Evolutionary conservation across 1,140 invertebrate species (phyloP).

Genomic region (Gryon sp.): DNA sequence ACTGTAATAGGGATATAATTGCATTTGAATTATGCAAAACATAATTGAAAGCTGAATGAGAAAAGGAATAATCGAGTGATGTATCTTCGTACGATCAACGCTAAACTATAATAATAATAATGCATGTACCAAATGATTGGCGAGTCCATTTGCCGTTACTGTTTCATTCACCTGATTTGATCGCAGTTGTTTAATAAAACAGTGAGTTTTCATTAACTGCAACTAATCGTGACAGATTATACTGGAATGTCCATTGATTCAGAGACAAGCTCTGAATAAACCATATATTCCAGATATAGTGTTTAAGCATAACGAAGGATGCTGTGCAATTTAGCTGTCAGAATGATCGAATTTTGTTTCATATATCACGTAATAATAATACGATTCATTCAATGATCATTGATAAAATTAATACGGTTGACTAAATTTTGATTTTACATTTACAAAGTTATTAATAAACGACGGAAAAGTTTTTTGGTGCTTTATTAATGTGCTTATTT

Average conservation of each 20-base stretch:
- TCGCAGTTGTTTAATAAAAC: slow-evolving; percentile 55
- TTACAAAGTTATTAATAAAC: slow-evolving; percentile 20
- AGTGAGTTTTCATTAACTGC: slow-evolving; percentile 62
- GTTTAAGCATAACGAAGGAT: slow-evolving; percentile 42
- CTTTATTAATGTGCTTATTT: too few species aligned
- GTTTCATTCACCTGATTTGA: slow-evolving; percentile 56
- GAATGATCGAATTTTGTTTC: slow-evolving; percentile 43
- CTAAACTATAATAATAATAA: slow-evolving; percentile 47
- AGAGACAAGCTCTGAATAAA: slow-evolving; percentile 61
- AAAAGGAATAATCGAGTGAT: slow-evolving; percentile 34
- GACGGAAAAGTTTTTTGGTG: too few species aligned
- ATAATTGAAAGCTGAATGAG: slow-evolving; percentile 29
- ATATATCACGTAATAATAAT: slow-evolving; percentile 56
- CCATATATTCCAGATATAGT: slow-evolving; percentile 57
- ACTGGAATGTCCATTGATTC: slow-evolving; percentile 61
- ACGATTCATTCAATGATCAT: slow-evolving; percentile 41
- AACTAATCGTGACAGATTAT: slow-evolving; percentile 66
- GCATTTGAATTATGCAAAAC: slow-evolving; percentile 35
- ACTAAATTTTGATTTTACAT: slow-evolving; percentile 22
- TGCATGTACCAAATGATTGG: slow-evolving; percentile 36
- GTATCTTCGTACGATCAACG: slow-evolving; percentile 30
- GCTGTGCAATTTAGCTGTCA: slow-evolving; percentile 55
- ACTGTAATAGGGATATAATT: slow-evolving; percentile 24
- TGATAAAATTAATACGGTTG: slow-evolving; percentile 42
- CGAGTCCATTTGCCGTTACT: slow-evolving; percentile 38